A percentile compares a stretch with the other conserved stretches of the same genome.
Conservation (phyloP, 2,888 invertebrate species). For the Hylaea fasciaria region DNA sequence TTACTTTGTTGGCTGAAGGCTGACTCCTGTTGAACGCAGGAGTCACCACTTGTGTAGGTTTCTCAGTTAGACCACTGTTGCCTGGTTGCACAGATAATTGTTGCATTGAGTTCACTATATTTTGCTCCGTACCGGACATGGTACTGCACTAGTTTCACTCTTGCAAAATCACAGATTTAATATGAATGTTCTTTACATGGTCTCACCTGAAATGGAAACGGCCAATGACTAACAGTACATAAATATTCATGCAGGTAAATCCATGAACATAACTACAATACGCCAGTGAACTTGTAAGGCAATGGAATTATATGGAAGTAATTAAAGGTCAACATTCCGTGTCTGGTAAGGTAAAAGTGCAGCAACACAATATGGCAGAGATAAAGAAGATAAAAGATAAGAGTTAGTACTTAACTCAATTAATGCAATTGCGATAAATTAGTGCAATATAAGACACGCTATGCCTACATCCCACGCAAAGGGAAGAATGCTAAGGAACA, state of each 20-base stretch:
- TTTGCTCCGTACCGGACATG: constrained; percentile 84
- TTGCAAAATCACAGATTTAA: constrained; percentile 50
- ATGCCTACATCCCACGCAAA: constrained; percentile 74
- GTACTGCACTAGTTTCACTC: constrained; percentile 62
- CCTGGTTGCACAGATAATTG: constrained; percentile 81
- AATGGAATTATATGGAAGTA: constrained; percentile 34
- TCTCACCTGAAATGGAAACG: constrained; percentile 65
- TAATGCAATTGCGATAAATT: constrained; percentile 1
- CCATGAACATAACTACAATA: constrained; percentile 13
- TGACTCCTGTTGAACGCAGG: constrained; percentile 81
- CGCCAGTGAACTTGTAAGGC: constrained; percentile 37
- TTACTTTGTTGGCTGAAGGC: constrained; percentile 65
- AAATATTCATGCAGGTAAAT: constrained; percentile 34
- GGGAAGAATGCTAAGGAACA: constrained; percentile 61
- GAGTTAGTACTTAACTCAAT: neutral
- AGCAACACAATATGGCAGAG: constrained; percentile 14
- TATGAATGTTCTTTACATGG: constrained; percentile 64
- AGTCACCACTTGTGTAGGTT: constrained; percentile 81
- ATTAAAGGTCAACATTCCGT: constrained; percentile 36
- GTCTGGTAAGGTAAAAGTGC: constrained; percentile 25
- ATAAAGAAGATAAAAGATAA: constrained; percentile 1
- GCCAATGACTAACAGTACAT: constrained; percentile 38
- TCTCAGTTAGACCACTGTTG: constrained; percentile 76
- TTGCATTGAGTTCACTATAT: constrained; percentile 81
- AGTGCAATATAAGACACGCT: constrained; percentile 41